Percentiles rank a stretch among this genome's conserved stretches.
Evolutionary conservation across 1,140 invertebrate species (phyloP).

Genomic region (Drosophila navojoa): DNA sequence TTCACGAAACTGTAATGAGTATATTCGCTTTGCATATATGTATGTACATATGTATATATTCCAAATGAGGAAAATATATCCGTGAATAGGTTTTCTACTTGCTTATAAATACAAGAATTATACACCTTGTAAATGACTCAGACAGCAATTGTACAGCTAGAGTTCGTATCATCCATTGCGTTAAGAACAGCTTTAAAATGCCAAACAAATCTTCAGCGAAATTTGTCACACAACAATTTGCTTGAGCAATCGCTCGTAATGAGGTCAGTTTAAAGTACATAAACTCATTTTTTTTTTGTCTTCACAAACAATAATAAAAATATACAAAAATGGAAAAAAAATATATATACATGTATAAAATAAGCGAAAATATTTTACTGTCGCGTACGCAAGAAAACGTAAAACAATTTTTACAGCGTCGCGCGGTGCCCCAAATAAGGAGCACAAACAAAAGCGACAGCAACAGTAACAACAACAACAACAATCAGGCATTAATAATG

Average conservation of each 20-base stretch:
- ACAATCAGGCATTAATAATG: slow-evolving; percentile 31
- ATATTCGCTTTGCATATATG: too few species aligned
- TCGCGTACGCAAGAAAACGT: slow-evolving; percentile 43
- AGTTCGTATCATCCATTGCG: too few species aligned
- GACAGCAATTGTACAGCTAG: not conserved
- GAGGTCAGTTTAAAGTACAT: slow-evolving; percentile 45
- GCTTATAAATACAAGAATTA: not conserved
- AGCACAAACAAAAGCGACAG: slow-evolving; percentile 15
- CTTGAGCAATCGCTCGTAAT: slow-evolving; percentile 28
- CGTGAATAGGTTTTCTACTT: too few species aligned
- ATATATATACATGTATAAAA: slow-evolving; percentile 26
- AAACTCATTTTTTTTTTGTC: slow-evolving; percentile 35
- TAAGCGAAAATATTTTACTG: slow-evolving; percentile 39
- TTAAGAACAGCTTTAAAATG: not conserved
- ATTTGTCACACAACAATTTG: slow-evolving; percentile 11
- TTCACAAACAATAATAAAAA: slow-evolving; percentile 45
- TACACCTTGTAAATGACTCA: not conserved
- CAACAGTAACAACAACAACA: slow-evolving; percentile 9
- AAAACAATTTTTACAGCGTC: slow-evolving; percentile 20
- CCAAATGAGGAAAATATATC: too few species aligned
- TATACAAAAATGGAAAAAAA: not conserved
- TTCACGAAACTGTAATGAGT: too few species aligned
- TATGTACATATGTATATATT: too few species aligned
- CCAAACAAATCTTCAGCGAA: not conserved
- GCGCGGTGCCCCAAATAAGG: slow-evolving; percentile 36